Conservation (phyloP, 2,888 invertebrate genomes). For the Eurois occulta region DNA sequence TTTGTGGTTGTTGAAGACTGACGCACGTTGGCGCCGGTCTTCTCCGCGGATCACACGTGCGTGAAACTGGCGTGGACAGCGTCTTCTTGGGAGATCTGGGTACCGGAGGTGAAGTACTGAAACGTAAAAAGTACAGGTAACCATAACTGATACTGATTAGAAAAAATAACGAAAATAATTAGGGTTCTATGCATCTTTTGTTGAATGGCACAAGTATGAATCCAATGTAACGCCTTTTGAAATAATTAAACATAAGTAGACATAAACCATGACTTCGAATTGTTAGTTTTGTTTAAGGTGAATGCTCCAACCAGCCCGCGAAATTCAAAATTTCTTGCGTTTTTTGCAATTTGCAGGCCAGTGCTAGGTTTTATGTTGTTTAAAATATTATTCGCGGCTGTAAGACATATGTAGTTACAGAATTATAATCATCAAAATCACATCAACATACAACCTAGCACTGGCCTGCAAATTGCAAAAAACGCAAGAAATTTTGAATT, state of each 20-base stretch:
- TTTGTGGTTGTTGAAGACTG: slow-evolving; percentile 94
- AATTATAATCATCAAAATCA: no score
- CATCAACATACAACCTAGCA: no score
- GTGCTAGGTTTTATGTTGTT: no score
- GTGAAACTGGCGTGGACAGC: slow-evolving; percentile 96
- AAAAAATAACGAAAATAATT: neutral
- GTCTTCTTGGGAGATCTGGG: slow-evolving; percentile 94
- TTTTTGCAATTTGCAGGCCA: no score
- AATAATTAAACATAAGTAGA: neutral
- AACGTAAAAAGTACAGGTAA: slow-evolving; percentile 76
- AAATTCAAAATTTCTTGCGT: no score
- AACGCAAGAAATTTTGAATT: no score
- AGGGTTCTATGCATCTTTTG: neutral
- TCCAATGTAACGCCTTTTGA: neutral
- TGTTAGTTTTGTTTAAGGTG: no score
- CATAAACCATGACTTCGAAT: neutral
- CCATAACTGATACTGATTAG: no score
- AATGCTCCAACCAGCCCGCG: no score
- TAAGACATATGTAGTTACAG: no score
- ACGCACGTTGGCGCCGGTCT: slow-evolving; percentile 84
- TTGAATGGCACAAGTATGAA: neutral
- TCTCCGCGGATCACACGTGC: slow-evolving; percentile 94
- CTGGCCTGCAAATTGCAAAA: no score
- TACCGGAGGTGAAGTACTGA: slow-evolving; percentile 96
- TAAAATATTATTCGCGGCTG: no score